phyloP scores from a whole-genome alignment of 2,113 vertebrate species.

The Periophthalmus modestus region DNA sequence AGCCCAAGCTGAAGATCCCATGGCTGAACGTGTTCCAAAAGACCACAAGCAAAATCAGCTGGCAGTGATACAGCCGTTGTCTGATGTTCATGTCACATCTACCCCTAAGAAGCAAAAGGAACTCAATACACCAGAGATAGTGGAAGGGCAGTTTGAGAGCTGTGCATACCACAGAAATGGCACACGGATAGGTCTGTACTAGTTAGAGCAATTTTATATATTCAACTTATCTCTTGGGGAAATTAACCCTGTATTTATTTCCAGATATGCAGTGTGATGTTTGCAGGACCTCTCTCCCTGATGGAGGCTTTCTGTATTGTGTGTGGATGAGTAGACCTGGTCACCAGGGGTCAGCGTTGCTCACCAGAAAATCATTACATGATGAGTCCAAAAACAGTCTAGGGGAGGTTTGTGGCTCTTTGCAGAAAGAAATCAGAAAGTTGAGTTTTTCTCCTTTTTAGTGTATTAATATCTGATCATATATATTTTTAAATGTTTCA shows the following conservation, averaged over 20 bases:
- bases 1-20: neutral
- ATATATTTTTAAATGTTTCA: slow-evolving; percentile 36
- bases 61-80: slow-evolving; percentile 31
- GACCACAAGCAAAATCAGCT: slow-evolving; percentile 35
- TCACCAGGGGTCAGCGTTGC: slow-evolving; percentile 69
- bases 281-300: slow-evolving; percentile 69
- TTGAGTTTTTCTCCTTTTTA: neutral
- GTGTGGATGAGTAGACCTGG: slow-evolving; percentile 84
- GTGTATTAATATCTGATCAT: neutral
- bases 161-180: slow-evolving; percentile 88
- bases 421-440: neutral
- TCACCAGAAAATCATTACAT: slow-evolving; percentile 60
- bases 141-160: slow-evolving; percentile 81
- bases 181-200: slow-evolving; percentile 81
- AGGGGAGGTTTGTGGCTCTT: slow-evolving; percentile 70
- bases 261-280: slow-evolving; percentile 86
- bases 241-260: neutral
- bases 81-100: slow-evolving; percentile 78
- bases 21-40: neutral
- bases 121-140: slow-evolving; percentile 33
- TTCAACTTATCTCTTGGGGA: neutral
- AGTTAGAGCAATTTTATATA: neutral
- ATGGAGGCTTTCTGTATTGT: slow-evolving; percentile 78
- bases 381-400: slow-evolving; percentile 67
- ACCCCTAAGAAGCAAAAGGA: slow-evolving; percentile 79